Conservation (phyloP, 2,113 vertebrate genomes). For the Porphyrio hochstetteri region DNA sequence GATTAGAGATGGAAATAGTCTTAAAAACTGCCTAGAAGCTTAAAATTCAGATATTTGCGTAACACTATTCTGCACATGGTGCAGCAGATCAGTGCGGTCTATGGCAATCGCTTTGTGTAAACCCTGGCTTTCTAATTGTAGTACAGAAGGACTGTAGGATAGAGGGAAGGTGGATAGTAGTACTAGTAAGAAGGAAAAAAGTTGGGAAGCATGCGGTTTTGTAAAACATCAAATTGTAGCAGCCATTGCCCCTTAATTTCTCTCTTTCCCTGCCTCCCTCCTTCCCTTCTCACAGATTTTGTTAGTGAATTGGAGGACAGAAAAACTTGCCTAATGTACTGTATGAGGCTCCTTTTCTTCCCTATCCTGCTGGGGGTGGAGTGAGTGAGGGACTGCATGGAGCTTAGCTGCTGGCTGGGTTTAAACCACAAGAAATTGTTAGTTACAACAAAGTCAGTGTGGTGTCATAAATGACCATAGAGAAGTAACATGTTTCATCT, state of each 20-base stretch:
- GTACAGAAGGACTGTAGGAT: background rate
- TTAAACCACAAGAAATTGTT: background rate
- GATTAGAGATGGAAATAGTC: constrained; percentile 44
- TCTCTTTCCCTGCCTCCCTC: background rate
- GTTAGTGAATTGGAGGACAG: background rate
- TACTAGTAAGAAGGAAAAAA: background rate
- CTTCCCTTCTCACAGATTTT: background rate
- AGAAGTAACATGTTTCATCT: background rate
- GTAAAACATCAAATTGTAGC: background rate
- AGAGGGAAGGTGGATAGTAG: background rate
- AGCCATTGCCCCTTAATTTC: background rate
- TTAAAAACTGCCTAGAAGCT: constrained; percentile 22
- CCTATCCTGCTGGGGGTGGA: fast-evolving
- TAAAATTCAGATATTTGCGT: constrained; percentile 17
- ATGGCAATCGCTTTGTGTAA: background rate
- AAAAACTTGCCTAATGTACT: background rate
- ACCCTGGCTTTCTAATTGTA: background rate
- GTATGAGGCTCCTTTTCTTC: background rate
- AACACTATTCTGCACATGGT: background rate
- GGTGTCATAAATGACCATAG: background rate
- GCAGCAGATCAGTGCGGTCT: background rate
- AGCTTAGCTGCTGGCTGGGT: background rate
- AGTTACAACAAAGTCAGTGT: background rate
- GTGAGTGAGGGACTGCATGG: fast-evolving
- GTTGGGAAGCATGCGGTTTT: background rate